Evolutionary conservation across 2,113 vertebrate species (phyloP), one percentile per base, ranked within the genome.

Genomic region (Andinoacara biseriatus): DNA sequence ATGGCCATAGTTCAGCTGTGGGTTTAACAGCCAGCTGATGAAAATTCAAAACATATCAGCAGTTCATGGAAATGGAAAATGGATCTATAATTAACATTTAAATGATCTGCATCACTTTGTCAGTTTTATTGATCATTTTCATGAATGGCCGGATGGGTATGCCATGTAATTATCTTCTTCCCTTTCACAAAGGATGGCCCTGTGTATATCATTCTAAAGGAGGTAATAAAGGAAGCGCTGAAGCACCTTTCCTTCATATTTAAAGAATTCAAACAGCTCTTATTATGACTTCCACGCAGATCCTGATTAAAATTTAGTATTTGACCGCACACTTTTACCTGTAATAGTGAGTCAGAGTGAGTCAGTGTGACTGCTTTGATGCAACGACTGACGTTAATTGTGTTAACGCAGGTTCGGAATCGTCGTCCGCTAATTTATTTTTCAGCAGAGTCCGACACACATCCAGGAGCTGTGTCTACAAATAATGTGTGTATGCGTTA

Each of bases 371-470:
- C 31, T 78, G 62, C 57, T 43, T 26, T 52, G 33, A 43, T 58
- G 40, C 79, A 67, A 63, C 60, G 13, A 76, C 74, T 58, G 29
- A 76, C 74, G 29, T 63, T 18, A 69, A 60, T 35, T 57, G 46
- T 29, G 82, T 75, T 60, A 84, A 54, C 57, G 65, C 33, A 29
- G 56, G 10, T 58, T 58, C 56, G 84, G 59, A 78, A 67, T 81
- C 29, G 31, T 58, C 83, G 11, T 2, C 1, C 65, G 49, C 52
- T 74, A 69, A 87, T 91, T 86, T 82, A 56, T 76, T 81, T 60
- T 82, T 57, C 7, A 10, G 81, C 80, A 60, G 74, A 86, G 72
- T 77, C 54, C 17, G 80, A 76, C 31, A 74, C 15, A 49, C 35
- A 75, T 74, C 31, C 61, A 61, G 4, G 81, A 77, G 62, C 74